A percentile compares a stretch with the other conserved stretches of the same genome.
Evolutionary conservation across 2,888 invertebrate genomes (phyloP).

Genomic region (Amblyteles armatorius): DNA sequence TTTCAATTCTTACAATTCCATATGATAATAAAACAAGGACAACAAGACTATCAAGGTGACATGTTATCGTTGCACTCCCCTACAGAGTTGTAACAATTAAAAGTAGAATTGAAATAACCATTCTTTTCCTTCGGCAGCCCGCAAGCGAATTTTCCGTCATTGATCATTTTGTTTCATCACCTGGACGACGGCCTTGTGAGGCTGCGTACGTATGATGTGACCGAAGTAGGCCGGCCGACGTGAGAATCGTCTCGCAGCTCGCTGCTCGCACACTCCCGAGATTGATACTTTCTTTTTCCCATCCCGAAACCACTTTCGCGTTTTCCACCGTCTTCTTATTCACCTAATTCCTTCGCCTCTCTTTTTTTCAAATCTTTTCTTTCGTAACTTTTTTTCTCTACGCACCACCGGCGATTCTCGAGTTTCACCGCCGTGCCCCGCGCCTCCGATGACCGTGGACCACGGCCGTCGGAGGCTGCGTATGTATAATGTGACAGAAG

Average conservation of each 20-base stretch:
- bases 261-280: background rate
- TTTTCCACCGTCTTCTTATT: constrained; percentile 3
- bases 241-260: background rate
- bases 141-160: too few relatives aligned
- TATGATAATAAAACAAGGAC: too few relatives aligned
- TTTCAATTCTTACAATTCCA: too few relatives aligned
- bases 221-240: constrained; percentile 62
- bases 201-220: constrained; percentile 60
- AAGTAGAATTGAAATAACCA: too few relatives aligned
- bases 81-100: too few relatives aligned
- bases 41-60: too few relatives aligned
- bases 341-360: background rate
- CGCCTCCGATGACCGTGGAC: constrained; percentile 43
- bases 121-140: too few relatives aligned
- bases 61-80: too few relatives aligned
- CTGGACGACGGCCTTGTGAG: constrained; percentile 15
- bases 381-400: background rate
- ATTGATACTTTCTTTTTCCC: constrained; percentile 18
- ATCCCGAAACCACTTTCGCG: constrained; percentile 26
- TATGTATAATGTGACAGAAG: constrained; percentile 69
- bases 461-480: constrained; percentile 23
- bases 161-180: background rate
- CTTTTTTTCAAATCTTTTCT: background rate
- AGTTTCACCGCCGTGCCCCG: constrained; percentile 38
- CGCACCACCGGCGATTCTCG: constrained; percentile 39